Percentiles rank a stretch among this genome's conserved stretches.
These are phyloP conservation scores for Ivindomyrus marchei DNA, from an alignment of 2,113 vertebrate species.

Conservation along the genomic window DNA sequence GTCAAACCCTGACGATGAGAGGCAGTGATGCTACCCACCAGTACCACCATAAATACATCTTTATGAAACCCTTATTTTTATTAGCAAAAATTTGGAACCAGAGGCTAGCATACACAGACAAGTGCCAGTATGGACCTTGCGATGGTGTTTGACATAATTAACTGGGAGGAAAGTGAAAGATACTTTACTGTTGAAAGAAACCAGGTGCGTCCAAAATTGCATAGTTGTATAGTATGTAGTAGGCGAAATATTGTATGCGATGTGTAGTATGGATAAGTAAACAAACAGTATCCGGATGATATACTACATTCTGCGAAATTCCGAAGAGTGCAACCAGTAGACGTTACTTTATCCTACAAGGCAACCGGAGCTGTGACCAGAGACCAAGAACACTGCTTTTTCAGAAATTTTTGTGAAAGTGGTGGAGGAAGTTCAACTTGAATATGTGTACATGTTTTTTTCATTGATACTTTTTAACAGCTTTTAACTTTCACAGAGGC, in stretches of 20 bases:
- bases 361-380: background rate
- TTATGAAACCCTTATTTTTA: background rate
- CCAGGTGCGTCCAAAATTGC: background rate
- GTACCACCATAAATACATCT: background rate
- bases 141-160: background rate
- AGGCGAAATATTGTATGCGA: background rate
- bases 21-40: background rate
- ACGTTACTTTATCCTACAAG: background rate
- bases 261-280: background rate
- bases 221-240: background rate
- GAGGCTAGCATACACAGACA: background rate
- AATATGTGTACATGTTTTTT: background rate
- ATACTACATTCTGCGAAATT: background rate
- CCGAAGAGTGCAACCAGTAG: background rate
- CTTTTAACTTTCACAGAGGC: background rate
- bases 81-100: background rate
- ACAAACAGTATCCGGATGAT: background rate
- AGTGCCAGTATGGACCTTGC: background rate
- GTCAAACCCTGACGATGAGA: background rate
- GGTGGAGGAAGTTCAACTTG: background rate
- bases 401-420: background rate
- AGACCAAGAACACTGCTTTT: background rate
- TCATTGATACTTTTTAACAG: background rate
- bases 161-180: background rate
- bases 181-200: background rate